Evolutionary conservation across 2,888 invertebrate species (phyloP), one percentile per base, ranked within the genome.

Genomic region (Gisinianus flammeolus): DNA sequence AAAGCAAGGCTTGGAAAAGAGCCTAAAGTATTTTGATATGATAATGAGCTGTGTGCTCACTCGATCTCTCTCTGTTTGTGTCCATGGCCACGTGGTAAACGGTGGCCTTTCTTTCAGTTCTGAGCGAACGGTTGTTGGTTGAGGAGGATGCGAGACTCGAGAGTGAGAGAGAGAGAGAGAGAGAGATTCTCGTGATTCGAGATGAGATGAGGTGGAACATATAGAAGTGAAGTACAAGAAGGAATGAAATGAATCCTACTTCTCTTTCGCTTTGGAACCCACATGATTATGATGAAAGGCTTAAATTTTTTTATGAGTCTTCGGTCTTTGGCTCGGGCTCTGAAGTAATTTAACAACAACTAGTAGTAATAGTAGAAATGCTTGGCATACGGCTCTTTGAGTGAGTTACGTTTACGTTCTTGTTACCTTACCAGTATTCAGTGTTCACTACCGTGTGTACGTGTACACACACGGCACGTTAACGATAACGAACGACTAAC

Each of bases 251-350:
- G 62, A 62, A 62, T 73, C 73, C 73, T 73, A 58, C 73, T 71
- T 56, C 31, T 12, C 30, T 67, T 67, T 30, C 28, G n/a, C n/a
- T 31, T 44, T 24, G 24, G 22, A 58, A 58, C 58, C 58, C 22
- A 58, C 12, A 71, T 71, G 71, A 71, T 52, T 28, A 71, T 66
- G 66, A 74, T 66, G 74, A 74, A 74, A 74, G 74, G 74, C 74
- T 74, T 74, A 52, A 74, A 66, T 73, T 73, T 73, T 73, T 73
- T 62, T 73, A 33, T 35, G 30, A n/a, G 24, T 58, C 2, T 58
- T 58, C 22, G 58, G 22, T 58, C 24, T 58, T 58, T 58, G 24
- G 58, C 58, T 58, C 6, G 58, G 58, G 58, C 22, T 44, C 3
- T 58, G 58, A 58, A 6, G 58, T 58, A n/a, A 58, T 24, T 58